Percentiles rank a stretch among this genome's conserved stretches.
These are phyloP conservation scores for Mycalesis mineus DNA, from an alignment of 2,888 invertebrate genomes.

Conservation along the genomic window DNA sequence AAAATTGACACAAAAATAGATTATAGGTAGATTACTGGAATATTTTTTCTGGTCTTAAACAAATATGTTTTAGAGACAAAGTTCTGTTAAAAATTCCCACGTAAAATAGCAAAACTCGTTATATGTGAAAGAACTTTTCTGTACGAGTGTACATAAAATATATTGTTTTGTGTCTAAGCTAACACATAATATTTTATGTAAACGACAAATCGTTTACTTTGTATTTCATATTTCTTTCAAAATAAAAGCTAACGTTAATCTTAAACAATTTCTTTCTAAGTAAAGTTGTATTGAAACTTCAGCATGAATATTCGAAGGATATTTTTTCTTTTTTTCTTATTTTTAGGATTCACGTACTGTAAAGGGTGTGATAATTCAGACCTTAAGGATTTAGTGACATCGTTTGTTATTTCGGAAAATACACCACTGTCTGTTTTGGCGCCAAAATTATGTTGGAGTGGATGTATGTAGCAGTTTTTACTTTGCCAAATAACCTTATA, in stretches of 20 bases:
- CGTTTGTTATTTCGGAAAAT: constrained; percentile 47
- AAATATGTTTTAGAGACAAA: too few relatives aligned
- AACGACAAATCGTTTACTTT: not conserved
- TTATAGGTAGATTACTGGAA: too few relatives aligned
- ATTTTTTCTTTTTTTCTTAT: constrained; percentile 11
- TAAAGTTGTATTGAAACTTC: not conserved
- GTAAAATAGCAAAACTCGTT: not conserved
- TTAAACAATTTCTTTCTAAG: not conserved
- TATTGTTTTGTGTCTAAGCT: constrained; percentile 17
- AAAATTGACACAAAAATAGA: too few relatives aligned
- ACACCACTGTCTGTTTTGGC: constrained; percentile 47
- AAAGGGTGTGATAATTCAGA: constrained; percentile 11
- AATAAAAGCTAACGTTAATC: constrained; percentile 5
- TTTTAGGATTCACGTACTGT: not conserved
- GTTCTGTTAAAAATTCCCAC: too few relatives aligned
- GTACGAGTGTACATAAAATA: constrained; percentile 20
- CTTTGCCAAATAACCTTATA: too few relatives aligned
- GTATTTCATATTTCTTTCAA: not conserved
- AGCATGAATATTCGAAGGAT: constrained; percentile 18
- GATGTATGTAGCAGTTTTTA: constrained; percentile 50
- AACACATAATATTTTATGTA: constrained; percentile 25
- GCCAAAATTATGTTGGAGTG: constrained; percentile 54
- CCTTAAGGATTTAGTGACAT: constrained; percentile 23
- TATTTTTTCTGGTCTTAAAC: too few relatives aligned
- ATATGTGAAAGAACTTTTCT: not conserved